Evolutionary conservation across 2,797 vertebrate genomes (phyloP), one percentile per base, ranked within the genome.

Genomic region (Schizopygopsis pylzovi): DNA sequence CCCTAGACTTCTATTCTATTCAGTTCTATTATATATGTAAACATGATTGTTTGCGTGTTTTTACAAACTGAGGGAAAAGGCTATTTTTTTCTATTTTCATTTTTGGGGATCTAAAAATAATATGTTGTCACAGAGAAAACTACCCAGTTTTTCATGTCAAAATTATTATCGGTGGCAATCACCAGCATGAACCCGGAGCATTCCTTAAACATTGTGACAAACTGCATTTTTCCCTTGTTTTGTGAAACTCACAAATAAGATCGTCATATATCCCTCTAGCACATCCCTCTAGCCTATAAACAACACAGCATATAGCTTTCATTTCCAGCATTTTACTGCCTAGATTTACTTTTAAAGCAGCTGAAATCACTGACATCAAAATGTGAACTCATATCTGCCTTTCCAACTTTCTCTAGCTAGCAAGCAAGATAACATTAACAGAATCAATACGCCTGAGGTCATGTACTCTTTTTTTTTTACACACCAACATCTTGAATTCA

Each of bases 401-500:
- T 84, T 79, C 8, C 83, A 79, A 79, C 63, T 56, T 52, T 78
- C 39, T 65, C n/a, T 70, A 79, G 75, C 73, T 54, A 70, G 73
- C 75, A 33, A 78, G 39, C 52, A n/a, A 79, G 83, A 79, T 79
- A 85, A 37, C 52, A 85, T 79, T 71, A 85, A 47, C 7, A 1
- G 11, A 85, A 85, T 85, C 76, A 71, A 84, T 59, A 84, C 0
- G 39, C 83, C 83, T 28, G 16, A 79, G 75, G 83, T 79, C 76
- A 79, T 43, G 22, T 22, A 47, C 47, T 67, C 13, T 20, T 82
- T 28, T 28, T 28, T 78, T 77, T 67, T 79, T 56, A 59, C 63
- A 71, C 65, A 37, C n/a, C 37, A 13, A 49, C 52, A 79, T 68
- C 65, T 71, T 79, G 65, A 79, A 85, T 85, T 79, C 4, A 20